Base-by-base conservation (phyloP, 2,797 vertebrate genomes). In the Fratercula arctica region DNA sequence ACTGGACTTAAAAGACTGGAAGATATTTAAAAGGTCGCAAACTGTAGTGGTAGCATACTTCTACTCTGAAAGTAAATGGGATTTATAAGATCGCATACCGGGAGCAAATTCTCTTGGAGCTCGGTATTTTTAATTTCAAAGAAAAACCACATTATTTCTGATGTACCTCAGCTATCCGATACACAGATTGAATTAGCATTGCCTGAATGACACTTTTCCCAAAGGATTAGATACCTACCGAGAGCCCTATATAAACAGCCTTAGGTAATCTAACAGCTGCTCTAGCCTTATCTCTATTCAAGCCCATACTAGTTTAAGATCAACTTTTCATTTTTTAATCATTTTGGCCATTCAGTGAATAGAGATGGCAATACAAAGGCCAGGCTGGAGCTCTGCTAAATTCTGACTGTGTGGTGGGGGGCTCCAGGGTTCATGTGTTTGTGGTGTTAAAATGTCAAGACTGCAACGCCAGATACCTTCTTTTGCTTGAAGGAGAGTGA, bases 81-180 rank as follows among this genome's bases (percentile, higher is more conserved):
- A 53, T 86, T 91, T 84, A 9, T 66, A 81, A 73, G 76, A 45
- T 78, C 2, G 14, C 16, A 23, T 59, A 80, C 21, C 35, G 59
- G 33, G 50, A 86, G 17, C 29, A 90, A 68, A 91, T 87, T 91
- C 54, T 89, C 59, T 70, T 57, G 50, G 74, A 91, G 31, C 45
- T 80, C 73, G 46, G 8, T 81, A 37, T 91, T 95, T 90, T 91
- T 89, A 53, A 90, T 93, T 94, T 92, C 85, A 93, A 78, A 92
- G 73, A n/a, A 86, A 89, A 48, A 8, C 0, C 1, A 1, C 16
- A 7, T 80, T 68, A 69, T 87, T 94, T 88, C 59, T 78, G 33
- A 75, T 25, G 29, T 70, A 67, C 76, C 69, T 88, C 80, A 70
- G 74, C 67, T 92, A 67, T 87, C 61, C 10, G 3, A 76, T 46